Evolutionary conservation across 2,113 vertebrate genomes (phyloP).

Genomic region (Holacanthus passer): DNA sequence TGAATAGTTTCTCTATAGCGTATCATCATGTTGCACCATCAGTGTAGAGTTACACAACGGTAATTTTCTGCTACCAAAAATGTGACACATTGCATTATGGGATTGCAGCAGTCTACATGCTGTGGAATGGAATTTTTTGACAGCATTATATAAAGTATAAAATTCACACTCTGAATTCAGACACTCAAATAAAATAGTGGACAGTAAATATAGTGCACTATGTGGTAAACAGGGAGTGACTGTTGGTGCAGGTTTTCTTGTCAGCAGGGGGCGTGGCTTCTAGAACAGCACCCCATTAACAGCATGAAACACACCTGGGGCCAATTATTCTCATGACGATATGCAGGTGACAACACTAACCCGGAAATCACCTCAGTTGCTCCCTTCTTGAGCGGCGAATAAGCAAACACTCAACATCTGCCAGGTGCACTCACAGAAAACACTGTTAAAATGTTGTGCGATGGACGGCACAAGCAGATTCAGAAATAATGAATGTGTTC

Average conservation of each 20-base stretch:
- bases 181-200: no score
- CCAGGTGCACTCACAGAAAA: background rate
- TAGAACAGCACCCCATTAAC: background rate
- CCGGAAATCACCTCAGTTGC: background rate
- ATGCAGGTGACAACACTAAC: background rate
- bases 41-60: background rate
- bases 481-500: no score
- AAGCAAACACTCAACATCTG: background rate
- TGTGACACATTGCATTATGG: background rate
- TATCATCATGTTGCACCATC: no score
- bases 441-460: background rate
- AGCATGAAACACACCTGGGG: background rate
- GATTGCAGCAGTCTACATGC: background rate
- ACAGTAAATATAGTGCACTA: background rate
- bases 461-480: background rate
- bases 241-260: background rate
- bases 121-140: background rate
- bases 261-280: background rate
- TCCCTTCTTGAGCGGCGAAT: background rate
- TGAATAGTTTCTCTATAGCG: background rate
- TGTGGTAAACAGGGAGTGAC: no score
- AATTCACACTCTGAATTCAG: background rate
- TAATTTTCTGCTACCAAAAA: background rate
- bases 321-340: background rate
- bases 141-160: background rate